Evolutionary conservation across 2,113 vertebrate species (phyloP).

Genomic region (Sebastes fasciatus): DNA sequence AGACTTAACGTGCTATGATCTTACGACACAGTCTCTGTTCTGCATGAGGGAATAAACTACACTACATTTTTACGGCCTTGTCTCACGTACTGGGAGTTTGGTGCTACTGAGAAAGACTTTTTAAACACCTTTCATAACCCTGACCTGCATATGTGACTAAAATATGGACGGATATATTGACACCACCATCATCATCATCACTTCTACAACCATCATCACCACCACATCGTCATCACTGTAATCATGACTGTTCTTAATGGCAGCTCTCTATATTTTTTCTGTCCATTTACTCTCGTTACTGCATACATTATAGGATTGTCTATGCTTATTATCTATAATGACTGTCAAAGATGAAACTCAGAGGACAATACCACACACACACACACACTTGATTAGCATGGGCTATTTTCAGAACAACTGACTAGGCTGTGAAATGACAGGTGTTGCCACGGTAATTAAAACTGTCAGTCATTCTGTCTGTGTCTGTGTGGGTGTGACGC

Average conservation of each 20-base stretch:
- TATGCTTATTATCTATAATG: constrained; percentile 39
- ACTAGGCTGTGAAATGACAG: constrained; percentile 44
- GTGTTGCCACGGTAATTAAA: constrained; percentile 49
- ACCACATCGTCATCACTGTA: not conserved
- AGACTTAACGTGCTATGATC: too few species aligned
- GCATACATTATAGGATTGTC: constrained; percentile 18
- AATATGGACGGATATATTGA: not conserved
- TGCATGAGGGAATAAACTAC: too few species aligned
- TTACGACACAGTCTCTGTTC: too few species aligned
- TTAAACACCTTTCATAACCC: too few species aligned
- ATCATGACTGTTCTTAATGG: constrained; percentile 4
- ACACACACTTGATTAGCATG: constrained; percentile 20
- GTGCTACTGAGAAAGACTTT: too few species aligned
- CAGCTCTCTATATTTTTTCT: constrained; percentile 2
- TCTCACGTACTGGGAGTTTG: too few species aligned
- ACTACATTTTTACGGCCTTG: too few species aligned
- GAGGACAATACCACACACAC: not conserved
- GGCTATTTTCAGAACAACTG: constrained; percentile 49
- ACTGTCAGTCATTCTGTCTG: constrained; percentile 29
- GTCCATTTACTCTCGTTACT: constrained; percentile 6
- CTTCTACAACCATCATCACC: too few species aligned
- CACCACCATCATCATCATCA: too few species aligned
- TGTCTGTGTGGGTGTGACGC: constrained; percentile 33
- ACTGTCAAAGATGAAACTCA: constrained; percentile 20
- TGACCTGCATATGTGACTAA: not conserved